phyloP scores from a whole-genome alignment of 1,140 invertebrate species.

The Limonius californicus region DNA sequence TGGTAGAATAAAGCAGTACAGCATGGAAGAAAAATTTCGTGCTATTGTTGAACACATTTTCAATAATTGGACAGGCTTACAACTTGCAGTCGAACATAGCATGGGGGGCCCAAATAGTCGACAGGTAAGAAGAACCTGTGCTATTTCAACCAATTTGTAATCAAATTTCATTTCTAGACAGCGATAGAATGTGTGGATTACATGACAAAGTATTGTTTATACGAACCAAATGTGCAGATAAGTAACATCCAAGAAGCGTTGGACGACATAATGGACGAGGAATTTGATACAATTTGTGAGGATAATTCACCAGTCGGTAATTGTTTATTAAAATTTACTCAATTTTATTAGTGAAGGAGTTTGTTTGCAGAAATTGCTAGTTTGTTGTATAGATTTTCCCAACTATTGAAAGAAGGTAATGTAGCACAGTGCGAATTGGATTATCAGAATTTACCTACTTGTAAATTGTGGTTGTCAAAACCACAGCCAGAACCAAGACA shows the following conservation, averaged over 20 bases:
- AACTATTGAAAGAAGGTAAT: constrained; percentile 46
- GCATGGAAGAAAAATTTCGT: constrained; percentile 48
- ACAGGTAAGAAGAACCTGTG: no score
- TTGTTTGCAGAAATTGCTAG: constrained; percentile 46
- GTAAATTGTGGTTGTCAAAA: constrained; percentile 28
- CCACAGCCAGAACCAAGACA: not conserved
- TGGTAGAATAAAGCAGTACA: no score
- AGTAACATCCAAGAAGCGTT: constrained; percentile 57
- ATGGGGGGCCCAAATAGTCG: constrained; percentile 61
- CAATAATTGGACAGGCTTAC: constrained; percentile 62
- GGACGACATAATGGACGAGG: constrained; percentile 62
- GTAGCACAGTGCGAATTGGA: constrained; percentile 44
- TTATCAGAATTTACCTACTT: constrained; percentile 43
- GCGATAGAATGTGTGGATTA: constrained; percentile 58
- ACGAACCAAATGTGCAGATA: constrained; percentile 52
- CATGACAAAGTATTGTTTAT: constrained; percentile 56
- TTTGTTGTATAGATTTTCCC: constrained; percentile 49
- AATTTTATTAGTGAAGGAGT: not conserved
- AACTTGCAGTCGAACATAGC: constrained; percentile 61
- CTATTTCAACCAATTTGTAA: not conserved
- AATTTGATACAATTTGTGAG: constrained; percentile 62
- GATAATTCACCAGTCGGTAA: constrained; percentile 57
- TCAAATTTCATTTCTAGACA: constrained; percentile 45
- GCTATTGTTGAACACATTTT: constrained; percentile 58
- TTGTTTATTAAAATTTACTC: not conserved